These are phyloP conservation scores for Probosciger aterrimus DNA, from an alignment of 2,113 vertebrate genomes.

Conservation along the genomic window DNA sequence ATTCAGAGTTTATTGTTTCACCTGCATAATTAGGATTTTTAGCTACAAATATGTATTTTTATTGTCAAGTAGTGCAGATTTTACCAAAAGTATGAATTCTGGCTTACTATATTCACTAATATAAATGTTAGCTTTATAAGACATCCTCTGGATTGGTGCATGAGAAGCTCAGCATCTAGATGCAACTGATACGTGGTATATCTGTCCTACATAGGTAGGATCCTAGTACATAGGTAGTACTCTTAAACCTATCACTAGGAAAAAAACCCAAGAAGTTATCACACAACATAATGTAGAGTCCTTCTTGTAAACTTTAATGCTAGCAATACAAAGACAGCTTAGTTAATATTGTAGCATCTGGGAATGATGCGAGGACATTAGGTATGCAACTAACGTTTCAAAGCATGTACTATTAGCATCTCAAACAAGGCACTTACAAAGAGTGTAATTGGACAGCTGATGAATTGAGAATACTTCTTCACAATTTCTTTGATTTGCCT, in stretches of 20 bases:
- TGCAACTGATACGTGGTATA: neutral
- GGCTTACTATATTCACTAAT: neutral
- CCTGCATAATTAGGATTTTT: neutral
- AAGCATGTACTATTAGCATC: conserved; percentile 37
- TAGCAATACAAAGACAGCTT: neutral
- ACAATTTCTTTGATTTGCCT: conserved; percentile 76
- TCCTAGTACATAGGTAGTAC: neutral
- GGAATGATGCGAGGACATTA: conserved; percentile 20
- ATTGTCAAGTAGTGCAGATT: conserved; percentile 61
- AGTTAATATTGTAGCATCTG: neutral
- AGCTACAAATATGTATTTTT: conserved; percentile 52
- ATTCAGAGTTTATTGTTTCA: neutral
- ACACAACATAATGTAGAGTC: neutral
- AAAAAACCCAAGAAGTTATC: neutral
- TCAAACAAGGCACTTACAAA: conserved; percentile 70
- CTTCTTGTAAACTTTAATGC: neutral
- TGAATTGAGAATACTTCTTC: conserved; percentile 80
- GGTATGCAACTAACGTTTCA: conserved; percentile 32
- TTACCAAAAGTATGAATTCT: neutral
- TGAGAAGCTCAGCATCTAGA: neutral
- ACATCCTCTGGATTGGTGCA: neutral
- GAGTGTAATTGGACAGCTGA: conserved; percentile 77
- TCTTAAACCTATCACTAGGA: neutral
- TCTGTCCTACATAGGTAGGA: neutral
- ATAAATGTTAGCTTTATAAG: neutral